phyloP scores from a whole-genome alignment of 2,888 invertebrate genomes.

The Agonum fuliginosum region DNA sequence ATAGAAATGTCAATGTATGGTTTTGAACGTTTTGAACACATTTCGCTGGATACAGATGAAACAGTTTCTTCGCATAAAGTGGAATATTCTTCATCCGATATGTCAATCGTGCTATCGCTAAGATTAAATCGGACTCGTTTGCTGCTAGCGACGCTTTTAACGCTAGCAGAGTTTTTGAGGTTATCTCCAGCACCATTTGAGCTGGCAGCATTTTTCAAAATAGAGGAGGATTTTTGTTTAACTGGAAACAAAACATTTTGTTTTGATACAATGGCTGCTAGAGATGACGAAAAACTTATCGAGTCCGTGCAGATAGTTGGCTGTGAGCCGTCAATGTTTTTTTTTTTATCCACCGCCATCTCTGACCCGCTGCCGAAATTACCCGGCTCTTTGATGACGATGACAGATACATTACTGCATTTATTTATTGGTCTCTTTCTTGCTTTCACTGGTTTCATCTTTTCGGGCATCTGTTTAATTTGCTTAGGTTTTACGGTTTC shows the following conservation, averaged over 20 bases:
- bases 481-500: too few relatives aligned
- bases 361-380: background rate
- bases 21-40: too few relatives aligned
- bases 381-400: slow-evolving; percentile 2
- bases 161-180: background rate
- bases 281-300: slow-evolving; percentile 6
- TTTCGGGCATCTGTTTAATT: too few relatives aligned
- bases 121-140: slow-evolving; percentile 2
- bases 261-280: slow-evolving; percentile 31
- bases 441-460: too few relatives aligned
- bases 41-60: background rate
- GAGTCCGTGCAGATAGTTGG: slow-evolving; percentile 46
- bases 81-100: slow-evolving; percentile 14
- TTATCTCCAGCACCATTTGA: background rate
- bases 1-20: background rate
- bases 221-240: background rate
- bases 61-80: slow-evolving; percentile 12
- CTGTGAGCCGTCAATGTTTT: slow-evolving; percentile 31
- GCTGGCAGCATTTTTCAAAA: slow-evolving; percentile 28
- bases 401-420: background rate
- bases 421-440: background rate
- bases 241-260: background rate
- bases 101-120: background rate
- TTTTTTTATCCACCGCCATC: slow-evolving; percentile 24
- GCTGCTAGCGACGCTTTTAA: background rate